Percentiles rank a stretch among this genome's conserved stretches.
phyloP scores from a whole-genome alignment of 2,113 vertebrate species.

The Craseonycteris thonglongyai region DNA sequence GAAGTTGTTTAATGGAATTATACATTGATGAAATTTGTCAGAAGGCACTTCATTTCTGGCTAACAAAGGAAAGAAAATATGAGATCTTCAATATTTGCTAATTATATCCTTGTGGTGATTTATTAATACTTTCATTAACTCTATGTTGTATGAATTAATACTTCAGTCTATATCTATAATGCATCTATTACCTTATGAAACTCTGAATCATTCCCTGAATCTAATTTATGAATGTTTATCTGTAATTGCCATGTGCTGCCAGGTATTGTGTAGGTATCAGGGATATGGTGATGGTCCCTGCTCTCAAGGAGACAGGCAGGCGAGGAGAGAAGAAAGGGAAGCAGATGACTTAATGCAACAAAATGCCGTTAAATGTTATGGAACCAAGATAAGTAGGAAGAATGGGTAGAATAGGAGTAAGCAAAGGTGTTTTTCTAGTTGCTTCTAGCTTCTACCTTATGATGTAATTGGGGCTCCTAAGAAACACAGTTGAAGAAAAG shows the following conservation, averaged over 20 bases:
- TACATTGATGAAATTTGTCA: too few relatives aligned
- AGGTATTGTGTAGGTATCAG: background rate
- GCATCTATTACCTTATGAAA: background rate
- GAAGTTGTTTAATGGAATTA: background rate
- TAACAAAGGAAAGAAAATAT: slow-evolving; percentile 16
- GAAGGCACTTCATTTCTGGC: background rate
- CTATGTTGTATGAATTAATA: background rate
- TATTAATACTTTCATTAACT: background rate
- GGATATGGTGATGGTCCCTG: background rate
- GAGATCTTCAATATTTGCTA: background rate
- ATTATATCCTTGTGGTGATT: background rate
- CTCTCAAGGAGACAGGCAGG: background rate
- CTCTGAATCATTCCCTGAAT: background rate
- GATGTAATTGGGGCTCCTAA: background rate
- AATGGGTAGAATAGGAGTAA: background rate
- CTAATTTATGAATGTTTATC: background rate
- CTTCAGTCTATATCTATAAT: background rate
- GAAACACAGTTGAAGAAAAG: background rate
- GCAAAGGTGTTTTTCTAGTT: background rate
- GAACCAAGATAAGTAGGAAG: background rate
- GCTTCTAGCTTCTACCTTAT: background rate
- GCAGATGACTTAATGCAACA: background rate
- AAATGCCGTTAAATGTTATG: background rate
- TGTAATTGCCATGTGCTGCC: background rate
- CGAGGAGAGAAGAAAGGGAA: background rate